These are phyloP conservation scores for Beris morrisii DNA, from an alignment of 2,888 invertebrate genomes.

Conservation along the genomic window DNA sequence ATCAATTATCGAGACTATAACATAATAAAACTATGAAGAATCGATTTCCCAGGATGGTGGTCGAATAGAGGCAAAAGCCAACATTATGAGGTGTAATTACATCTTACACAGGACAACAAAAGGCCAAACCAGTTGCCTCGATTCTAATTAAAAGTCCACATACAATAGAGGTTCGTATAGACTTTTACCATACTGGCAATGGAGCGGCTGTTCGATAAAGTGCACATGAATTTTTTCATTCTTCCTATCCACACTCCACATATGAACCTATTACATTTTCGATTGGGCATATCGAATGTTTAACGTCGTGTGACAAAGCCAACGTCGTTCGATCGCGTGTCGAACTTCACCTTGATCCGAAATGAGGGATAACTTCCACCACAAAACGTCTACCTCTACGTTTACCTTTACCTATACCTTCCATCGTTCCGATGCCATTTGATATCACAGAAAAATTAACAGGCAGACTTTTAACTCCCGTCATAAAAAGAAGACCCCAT, in stretches of 20 bases:
- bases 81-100: conserved; percentile 19
- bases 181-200: not conserved
- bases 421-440: conserved; percentile 12
- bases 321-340: conserved; percentile 25
- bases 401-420: conserved; percentile 9
- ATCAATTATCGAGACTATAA: too few species aligned
- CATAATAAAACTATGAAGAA: too few species aligned
- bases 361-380: too few species aligned
- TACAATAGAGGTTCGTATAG: conserved; percentile 11
- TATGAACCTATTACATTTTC: conserved; percentile 19
- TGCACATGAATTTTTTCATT: not conserved
- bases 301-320: conserved; percentile 7
- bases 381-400: conserved; percentile 11
- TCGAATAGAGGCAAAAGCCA: conserved; percentile 13
- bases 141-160: conserved; percentile 29
- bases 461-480: too few species aligned
- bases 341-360: conserved; percentile 27
- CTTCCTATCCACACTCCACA: not conserved
- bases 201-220: too few species aligned
- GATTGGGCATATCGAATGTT: conserved; percentile 23
- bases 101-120: conserved; percentile 22
- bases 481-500: too few species aligned
- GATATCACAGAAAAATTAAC: not conserved
- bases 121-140: conserved; percentile 29
- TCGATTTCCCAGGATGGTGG: too few species aligned